Percentiles rank a stretch among this genome's conserved stretches.
Evolutionary conservation across 2,113 vertebrate species (phyloP).

Genomic region (Prochilodus magdalenae): DNA sequence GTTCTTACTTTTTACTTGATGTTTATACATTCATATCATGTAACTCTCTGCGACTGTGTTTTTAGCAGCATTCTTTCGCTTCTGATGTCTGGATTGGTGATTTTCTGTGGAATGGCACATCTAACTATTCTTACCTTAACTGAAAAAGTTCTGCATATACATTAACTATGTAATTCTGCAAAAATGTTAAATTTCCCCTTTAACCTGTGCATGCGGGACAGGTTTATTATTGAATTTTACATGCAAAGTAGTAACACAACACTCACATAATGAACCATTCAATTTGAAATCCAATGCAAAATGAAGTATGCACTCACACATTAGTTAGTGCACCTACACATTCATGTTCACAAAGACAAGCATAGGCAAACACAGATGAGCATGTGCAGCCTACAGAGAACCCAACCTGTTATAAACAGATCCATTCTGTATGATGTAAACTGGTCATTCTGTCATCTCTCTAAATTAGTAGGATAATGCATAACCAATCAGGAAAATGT

Average conservation of each 20-base stretch:
- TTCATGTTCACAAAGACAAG: too few species aligned
- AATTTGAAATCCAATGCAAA: neutral
- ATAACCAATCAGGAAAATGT: conserved; percentile 19
- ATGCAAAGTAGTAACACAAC: conserved; percentile 18
- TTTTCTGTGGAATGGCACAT: too few species aligned
- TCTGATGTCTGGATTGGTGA: too few species aligned
- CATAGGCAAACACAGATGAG: conserved; percentile 9
- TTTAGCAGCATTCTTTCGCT: too few species aligned
- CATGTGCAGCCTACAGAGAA: conserved; percentile 38
- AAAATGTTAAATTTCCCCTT: too few species aligned
- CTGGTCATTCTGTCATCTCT: neutral
- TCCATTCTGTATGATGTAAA: neutral
- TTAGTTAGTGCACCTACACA: neutral
- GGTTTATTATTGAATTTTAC: neutral
- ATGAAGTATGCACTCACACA: conserved; percentile 11
- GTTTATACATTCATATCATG: too few species aligned
- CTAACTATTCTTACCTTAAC: too few species aligned
- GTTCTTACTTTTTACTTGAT: too few species aligned
- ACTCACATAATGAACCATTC: neutral
- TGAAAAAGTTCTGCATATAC: too few species aligned
- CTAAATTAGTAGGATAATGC: neutral
- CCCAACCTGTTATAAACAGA: conserved; percentile 10
- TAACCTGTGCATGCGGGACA: neutral
- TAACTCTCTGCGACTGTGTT: too few species aligned
- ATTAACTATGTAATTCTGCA: too few species aligned